phyloP scores from a whole-genome alignment of 2,888 invertebrate genomes.

The Troilus luridus region DNA sequence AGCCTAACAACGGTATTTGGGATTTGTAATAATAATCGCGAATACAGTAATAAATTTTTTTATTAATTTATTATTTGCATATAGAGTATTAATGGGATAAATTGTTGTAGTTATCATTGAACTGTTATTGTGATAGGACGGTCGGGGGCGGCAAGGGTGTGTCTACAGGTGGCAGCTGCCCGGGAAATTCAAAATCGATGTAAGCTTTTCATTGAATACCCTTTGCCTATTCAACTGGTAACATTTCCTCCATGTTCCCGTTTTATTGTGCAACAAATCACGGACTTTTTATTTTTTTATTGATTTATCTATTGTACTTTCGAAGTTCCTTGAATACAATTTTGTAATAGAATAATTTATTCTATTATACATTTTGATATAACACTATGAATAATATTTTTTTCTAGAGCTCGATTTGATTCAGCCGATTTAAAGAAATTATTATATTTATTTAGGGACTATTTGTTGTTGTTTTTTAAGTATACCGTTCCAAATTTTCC shows the following conservation, averaged over 20 bases:
- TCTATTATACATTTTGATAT: background rate
- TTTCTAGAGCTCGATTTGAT: background rate
- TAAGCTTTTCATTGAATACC: background rate
- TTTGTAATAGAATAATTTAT: background rate
- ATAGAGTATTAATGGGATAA: background rate
- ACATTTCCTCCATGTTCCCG: background rate
- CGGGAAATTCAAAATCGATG: conserved; percentile 49
- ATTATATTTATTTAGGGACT: background rate
- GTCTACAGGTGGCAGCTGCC: conserved; percentile 44
- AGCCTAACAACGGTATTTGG: background rate
- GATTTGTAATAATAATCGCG: background rate
- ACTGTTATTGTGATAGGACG: too few species aligned
- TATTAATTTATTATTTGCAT: background rate
- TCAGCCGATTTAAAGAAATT: background rate
- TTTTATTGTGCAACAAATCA: background rate
- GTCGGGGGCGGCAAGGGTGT: conserved; percentile 7
- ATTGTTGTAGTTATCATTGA: background rate
- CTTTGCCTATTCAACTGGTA: background rate
- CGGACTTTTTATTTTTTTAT: background rate
- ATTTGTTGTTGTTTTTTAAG: background rate
- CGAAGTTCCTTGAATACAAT: background rate
- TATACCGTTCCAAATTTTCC: too few species aligned
- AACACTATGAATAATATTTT: background rate
- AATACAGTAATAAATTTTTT: background rate
- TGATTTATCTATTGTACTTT: background rate